Percentiles rank a stretch among this genome's conserved stretches.
phyloP scores from a whole-genome alignment of 2,888 invertebrate species.

The Hyalella azteca region DNA sequence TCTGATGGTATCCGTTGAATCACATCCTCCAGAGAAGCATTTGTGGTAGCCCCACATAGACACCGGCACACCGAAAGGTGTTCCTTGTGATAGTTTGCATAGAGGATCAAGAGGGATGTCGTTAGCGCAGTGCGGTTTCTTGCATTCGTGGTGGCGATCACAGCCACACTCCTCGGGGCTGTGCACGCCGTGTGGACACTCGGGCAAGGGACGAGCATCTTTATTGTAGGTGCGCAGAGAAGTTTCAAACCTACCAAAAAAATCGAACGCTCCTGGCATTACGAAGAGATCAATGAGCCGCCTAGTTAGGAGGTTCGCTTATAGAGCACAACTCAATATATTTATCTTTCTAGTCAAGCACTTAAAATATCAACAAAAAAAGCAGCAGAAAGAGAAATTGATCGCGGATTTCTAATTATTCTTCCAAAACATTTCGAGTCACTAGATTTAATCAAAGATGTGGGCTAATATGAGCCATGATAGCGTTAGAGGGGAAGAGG shows the following conservation, averaged over 20 bases:
- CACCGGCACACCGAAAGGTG: constrained; percentile 52
- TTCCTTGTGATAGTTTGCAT: constrained; percentile 49
- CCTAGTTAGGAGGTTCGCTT: not conserved
- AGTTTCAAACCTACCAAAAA: constrained; percentile 53
- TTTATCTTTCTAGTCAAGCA: no score
- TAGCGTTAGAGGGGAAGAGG: not conserved
- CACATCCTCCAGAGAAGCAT: constrained; percentile 45
- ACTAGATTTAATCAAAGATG: not conserved
- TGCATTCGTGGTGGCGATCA: constrained; percentile 50
- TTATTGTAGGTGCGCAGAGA: constrained; percentile 50
- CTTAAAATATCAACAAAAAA: no score
- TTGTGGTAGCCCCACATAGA: constrained; percentile 47
- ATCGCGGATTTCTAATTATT: no score
- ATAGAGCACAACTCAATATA: not conserved
- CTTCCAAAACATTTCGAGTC: not conserved
- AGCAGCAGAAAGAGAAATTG: not conserved
- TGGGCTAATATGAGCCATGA: not conserved
- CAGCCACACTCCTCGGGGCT: constrained; percentile 50
- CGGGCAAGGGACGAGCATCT: constrained; percentile 37
- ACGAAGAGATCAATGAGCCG: constrained; percentile 3
- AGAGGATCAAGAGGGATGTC: constrained; percentile 55
- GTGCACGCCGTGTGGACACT: constrained; percentile 53
- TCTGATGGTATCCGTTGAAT: constrained; percentile 39
- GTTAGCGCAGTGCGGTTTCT: constrained; percentile 54
- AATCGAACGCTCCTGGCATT: constrained; percentile 54